Base-by-base conservation (phyloP, 2,888 invertebrate genomes). In the Polydrusus tereticollis region DNA sequence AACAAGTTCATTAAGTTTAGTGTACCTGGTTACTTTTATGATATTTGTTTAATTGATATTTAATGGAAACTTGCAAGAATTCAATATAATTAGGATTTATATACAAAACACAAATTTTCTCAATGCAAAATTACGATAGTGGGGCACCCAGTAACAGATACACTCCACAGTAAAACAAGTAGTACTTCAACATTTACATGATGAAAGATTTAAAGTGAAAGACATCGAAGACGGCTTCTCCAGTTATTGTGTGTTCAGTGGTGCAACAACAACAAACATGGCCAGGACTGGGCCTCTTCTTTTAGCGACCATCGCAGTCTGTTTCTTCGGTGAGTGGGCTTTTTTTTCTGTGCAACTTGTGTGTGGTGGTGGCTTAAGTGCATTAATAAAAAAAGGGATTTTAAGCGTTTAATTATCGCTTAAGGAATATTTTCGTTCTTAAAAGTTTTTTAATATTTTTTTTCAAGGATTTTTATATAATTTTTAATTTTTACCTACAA, bases 201-300 rank as follows among this genome's bases (percentile, higher is more conserved):
- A 77, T 77, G 78, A 78, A 78, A 80, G 80, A 81, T 80, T 81
- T 80, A 81, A 76, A 83, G 84, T 83, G 83, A 84, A 83, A 83
- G 83, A 84, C 81, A 78, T 78, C 77, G 78, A 78, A 80, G 78
- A 14, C 77, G 77, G 79, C 69, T 73, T 52, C 76, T 76, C 71
- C 80, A 82, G 82, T 82, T 80, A 79, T 78, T 74, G 81, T 81
- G 82, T 75, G 67, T 65, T 67, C 73, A 68, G 77, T 77, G 76
- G 77, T 78, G 77, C 76, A 76, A 76, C 75, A 79, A 77, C 76
- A 80, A 76, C 76, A 79, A 78, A 38, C 76, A 80, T 78, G 83
- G 80, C 79, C 82, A 76, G 78, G 77, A 78, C 74, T 70, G 73
- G 81, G 79, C 79, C 81, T 71, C 64, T 72, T 47, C 20, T 63